phyloP scores from a whole-genome alignment of 2,888 invertebrate species.

The Eugnorisma glareosa region DNA sequence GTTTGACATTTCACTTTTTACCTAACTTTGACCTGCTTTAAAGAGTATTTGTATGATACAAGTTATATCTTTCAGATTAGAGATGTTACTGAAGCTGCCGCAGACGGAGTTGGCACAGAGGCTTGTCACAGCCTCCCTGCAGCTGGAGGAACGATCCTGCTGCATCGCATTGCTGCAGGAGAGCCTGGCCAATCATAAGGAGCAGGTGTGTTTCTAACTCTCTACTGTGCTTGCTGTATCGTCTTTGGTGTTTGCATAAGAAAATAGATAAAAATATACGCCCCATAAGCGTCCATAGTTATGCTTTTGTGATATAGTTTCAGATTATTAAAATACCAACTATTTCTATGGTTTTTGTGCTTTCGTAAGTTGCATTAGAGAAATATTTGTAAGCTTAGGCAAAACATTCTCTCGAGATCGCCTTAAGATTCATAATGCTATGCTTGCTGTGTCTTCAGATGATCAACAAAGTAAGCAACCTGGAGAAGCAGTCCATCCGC shows the following conservation, averaged over 20 bases:
- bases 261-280: too few relatives aligned
- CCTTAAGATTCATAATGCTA: background rate
- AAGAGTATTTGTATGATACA: background rate
- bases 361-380: too few relatives aligned
- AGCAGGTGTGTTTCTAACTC: slow-evolving; percentile 75
- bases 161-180: slow-evolving; percentile 91
- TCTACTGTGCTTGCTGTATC: too few relatives aligned
- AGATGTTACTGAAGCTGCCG: slow-evolving; percentile 89
- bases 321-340: too few relatives aligned
- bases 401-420: too few relatives aligned
- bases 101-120: slow-evolving; percentile 91
- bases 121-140: slow-evolving; percentile 91
- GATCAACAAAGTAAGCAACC: slow-evolving; percentile 85
- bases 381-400: too few relatives aligned
- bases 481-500: slow-evolving; percentile 85
- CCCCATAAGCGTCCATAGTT: too few relatives aligned
- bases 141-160: slow-evolving; percentile 91
- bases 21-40: background rate
- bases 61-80: slow-evolving; percentile 81
- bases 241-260: too few relatives aligned
- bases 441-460: slow-evolving; percentile 75
- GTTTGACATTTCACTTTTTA: background rate
- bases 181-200: slow-evolving; percentile 89
- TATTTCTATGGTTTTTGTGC: too few relatives aligned
- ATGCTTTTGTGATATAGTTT: too few relatives aligned